A percentile compares a stretch with the other conserved stretches of the same genome.
These are phyloP conservation scores for Drosophila formosana DNA, from an alignment of 2,888 invertebrate species.

Conservation along the genomic window DNA sequence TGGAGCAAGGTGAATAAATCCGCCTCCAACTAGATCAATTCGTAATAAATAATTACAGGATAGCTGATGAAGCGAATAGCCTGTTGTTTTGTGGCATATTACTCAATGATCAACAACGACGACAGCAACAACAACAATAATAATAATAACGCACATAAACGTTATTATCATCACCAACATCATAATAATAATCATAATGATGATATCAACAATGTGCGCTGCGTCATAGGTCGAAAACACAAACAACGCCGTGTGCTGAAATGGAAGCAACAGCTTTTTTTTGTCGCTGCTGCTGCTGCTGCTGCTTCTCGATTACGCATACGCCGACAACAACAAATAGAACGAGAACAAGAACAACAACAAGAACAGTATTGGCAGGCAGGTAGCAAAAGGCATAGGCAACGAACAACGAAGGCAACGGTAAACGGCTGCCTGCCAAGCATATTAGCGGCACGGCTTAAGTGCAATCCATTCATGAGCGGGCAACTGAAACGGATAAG, in stretches of 20 bases:
- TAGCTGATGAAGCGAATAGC: too few relatives aligned
- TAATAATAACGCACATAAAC: conserved; percentile 1
- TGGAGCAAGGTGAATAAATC: too few relatives aligned
- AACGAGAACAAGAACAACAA: conserved; percentile 2
- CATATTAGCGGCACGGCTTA: conserved; percentile 69
- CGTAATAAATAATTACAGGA: background rate
- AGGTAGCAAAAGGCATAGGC: conserved; percentile 34
- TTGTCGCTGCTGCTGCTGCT: background rate
- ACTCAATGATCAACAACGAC: conserved; percentile 15
- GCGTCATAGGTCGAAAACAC: conserved; percentile 38
- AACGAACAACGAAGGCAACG: conserved; percentile 22
- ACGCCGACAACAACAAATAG: conserved; percentile 24
- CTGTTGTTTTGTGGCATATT: background rate
- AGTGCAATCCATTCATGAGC: conserved; percentile 64
- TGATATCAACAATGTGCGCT: conserved; percentile 37
- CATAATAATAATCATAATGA: conserved; percentile 25
- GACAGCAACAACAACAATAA: conserved; percentile 1
- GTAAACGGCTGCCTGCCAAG: conserved; percentile 50
- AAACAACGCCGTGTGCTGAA: conserved; percentile 2
- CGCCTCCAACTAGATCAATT: too few relatives aligned
- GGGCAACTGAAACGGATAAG: conserved; percentile 53
- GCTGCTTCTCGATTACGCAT: conserved; percentile 59
- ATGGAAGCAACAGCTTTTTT: conserved; percentile 52
- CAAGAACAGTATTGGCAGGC: conserved; percentile 17
- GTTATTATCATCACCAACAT: conserved; percentile 3